These are phyloP conservation scores for Ascidia mentula DNA, from an alignment of 23 tunicate genomes.

Conservation along the genomic window DNA sequence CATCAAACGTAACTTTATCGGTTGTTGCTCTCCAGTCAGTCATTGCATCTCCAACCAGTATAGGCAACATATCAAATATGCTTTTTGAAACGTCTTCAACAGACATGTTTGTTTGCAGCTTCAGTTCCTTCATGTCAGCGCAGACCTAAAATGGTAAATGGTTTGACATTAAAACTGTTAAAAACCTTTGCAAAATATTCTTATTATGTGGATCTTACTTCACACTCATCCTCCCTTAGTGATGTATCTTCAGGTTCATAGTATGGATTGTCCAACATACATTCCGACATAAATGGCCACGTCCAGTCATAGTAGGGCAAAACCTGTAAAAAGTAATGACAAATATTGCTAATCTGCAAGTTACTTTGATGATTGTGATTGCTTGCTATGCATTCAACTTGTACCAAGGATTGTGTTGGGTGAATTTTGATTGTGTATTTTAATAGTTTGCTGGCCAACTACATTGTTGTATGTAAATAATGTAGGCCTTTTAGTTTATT, in stretches of 20 bases:
- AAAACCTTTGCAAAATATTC: not conserved
- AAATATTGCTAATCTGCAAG: too few relatives aligned
- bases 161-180: not conserved
- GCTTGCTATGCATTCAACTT: too few relatives aligned
- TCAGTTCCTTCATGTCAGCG: slow-evolving; percentile 1
- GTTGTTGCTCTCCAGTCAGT: slow-evolving; percentile 57
- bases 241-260: slow-evolving; percentile 19
- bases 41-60: slow-evolving; percentile 47
- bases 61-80: slow-evolving; percentile 37
- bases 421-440: too few relatives aligned
- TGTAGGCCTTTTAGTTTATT: too few relatives aligned
- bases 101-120: not conserved
- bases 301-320: slow-evolving; percentile 83
- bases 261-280: slow-evolving; percentile 50
- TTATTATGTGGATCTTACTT: slow-evolving; percentile 16
- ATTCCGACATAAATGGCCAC: slow-evolving; percentile 42
- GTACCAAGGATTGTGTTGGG: too few relatives aligned
- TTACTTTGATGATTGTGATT: too few relatives aligned
- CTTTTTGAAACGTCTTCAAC: slow-evolving; percentile 17
- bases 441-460: too few relatives aligned
- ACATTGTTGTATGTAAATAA: too few relatives aligned
- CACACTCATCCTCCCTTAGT: slow-evolving; percentile 40
- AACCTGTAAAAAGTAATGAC: slow-evolving; percentile 29
- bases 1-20: slow-evolving; percentile 33
- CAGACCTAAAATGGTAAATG: slow-evolving; percentile 14